Evolutionary conservation across 23 tunicate species (phyloP).

Genomic region (Ciona savignyi): DNA sequence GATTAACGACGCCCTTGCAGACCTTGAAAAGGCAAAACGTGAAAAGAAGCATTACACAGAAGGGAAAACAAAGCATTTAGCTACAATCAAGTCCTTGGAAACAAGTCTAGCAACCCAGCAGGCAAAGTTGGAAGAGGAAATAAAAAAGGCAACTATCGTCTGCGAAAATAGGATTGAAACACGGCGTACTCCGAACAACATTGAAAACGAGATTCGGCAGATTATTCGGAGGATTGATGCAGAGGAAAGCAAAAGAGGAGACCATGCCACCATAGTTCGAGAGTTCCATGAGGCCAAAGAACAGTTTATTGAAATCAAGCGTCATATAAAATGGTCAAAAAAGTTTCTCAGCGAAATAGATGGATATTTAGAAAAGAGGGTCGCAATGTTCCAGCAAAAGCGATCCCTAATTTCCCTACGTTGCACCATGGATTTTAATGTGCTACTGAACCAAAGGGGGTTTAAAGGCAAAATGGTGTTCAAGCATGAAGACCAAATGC

Average conservation of each 20-base stretch:
- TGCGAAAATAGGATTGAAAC: slow-evolving; percentile 46
- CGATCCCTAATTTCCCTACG: slow-evolving; percentile 36
- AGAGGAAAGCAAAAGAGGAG: slow-evolving; percentile 72
- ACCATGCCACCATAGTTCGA: slow-evolving; percentile 57
- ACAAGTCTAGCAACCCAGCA: slow-evolving; percentile 1
- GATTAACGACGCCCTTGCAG: slow-evolving; percentile 21
- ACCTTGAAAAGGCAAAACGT: slow-evolving; percentile 69
- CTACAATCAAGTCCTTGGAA: slow-evolving; percentile 19
- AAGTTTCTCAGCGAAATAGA: slow-evolving; percentile 15
- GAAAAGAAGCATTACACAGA: slow-evolving; percentile 58
- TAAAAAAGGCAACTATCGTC: slow-evolving; percentile 46
- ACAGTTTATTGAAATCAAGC: slow-evolving; percentile 28
- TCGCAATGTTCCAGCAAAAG: slow-evolving; percentile 36
- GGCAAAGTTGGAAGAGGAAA: slow-evolving; percentile 23
- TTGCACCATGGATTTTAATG: slow-evolving; percentile 58
- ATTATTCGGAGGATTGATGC: slow-evolving; percentile 40
- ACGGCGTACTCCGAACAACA: slow-evolving; percentile 54
- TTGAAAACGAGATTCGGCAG: slow-evolving; percentile 75
- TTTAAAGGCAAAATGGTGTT: slow-evolving; percentile 70
- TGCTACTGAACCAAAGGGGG: slow-evolving; percentile 67
- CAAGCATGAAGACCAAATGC: slow-evolving; percentile 47
- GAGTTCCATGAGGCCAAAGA: slow-evolving; percentile 79
- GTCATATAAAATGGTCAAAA: slow-evolving; percentile 50
- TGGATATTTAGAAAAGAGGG: slow-evolving; percentile 35
- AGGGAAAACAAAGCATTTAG: slow-evolving; percentile 44